Conservation (phyloP, 2,797 vertebrate genomes). For the Synaphobranchus kaupii region DNA sequence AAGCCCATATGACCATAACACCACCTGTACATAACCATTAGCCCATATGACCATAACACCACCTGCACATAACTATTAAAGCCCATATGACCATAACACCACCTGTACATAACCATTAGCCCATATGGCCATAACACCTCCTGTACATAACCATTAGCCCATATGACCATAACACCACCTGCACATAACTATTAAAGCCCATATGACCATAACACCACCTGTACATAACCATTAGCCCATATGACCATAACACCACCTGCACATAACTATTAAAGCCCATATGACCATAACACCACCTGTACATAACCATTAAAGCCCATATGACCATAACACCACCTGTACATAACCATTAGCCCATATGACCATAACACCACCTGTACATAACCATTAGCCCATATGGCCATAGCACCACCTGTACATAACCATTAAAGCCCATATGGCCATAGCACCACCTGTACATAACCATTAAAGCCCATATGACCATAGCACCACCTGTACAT, state of each 20-base stretch:
- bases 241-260: too few species aligned
- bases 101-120: too few species aligned
- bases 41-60: not conserved
- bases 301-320: not conserved
- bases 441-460: not conserved
- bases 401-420: not conserved
- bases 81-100: not conserved
- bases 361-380: not conserved
- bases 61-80: not conserved
- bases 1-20: not conserved
- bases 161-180: not conserved
- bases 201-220: not conserved
- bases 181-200: too few species aligned
- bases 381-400: not conserved
- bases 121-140: not conserved
- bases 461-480: not conserved
- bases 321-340: not conserved
- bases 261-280: too few species aligned
- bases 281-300: not conserved
- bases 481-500: not conserved
- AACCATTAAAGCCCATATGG: not conserved
- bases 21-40: too few species aligned
- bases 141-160: not conserved
- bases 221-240: not conserved
- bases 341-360: not conserved